Conservation (phyloP, 2,888 invertebrate genomes). For the Eristalis intricaria region DNA sequence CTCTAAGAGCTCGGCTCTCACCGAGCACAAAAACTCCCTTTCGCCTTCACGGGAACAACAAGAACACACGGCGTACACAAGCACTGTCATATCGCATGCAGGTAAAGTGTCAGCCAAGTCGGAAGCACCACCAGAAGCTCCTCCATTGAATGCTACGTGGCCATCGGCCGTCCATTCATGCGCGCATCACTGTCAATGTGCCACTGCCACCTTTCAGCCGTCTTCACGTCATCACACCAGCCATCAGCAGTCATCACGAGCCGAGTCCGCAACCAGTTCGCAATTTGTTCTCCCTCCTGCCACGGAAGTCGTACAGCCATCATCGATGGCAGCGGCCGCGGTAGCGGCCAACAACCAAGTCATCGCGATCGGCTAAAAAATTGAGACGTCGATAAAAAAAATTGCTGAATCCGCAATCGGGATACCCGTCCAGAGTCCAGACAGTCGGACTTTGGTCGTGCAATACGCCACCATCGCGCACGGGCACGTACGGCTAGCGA, state of each 20-base stretch:
- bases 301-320: constrained; percentile 57
- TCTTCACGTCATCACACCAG: not conserved
- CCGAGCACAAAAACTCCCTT: not conserved
- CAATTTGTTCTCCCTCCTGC: constrained; percentile 64
- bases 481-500: constrained; percentile 37
- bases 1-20: no score
- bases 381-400: constrained; percentile 59
- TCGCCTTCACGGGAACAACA: not conserved
- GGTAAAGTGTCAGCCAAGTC: not conserved
- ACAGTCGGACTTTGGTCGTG: constrained; percentile 50
- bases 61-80: not conserved
- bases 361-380: constrained; percentile 36
- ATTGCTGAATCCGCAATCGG: constrained; percentile 45
- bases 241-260: not conserved
- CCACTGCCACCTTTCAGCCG: constrained; percentile 28
- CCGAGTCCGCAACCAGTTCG: constrained; percentile 34
- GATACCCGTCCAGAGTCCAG: constrained; percentile 48
- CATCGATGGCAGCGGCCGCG: not conserved
- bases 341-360: no score
- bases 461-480: constrained; percentile 41
- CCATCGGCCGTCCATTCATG: constrained; percentile 57
- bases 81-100: not conserved
- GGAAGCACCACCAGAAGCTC: not conserved
- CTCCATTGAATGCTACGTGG: constrained; percentile 1
- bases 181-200: constrained; percentile 59